Base-by-base conservation (phyloP, 2,888 invertebrate genomes). In the Spisula subtruncata region DNA sequence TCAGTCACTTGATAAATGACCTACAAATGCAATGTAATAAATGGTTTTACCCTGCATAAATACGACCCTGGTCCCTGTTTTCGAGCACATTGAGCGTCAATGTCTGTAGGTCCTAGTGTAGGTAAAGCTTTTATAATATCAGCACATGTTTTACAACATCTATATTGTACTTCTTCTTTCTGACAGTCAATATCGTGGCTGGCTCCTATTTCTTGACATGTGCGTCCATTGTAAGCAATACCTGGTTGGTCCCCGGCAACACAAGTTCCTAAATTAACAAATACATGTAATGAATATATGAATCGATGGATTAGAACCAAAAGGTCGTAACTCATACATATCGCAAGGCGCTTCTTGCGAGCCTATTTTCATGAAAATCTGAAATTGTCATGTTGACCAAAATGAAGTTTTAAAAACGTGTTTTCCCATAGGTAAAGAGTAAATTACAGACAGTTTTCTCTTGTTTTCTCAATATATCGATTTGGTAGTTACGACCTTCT, bases 161-260 rank as follows among this genome's bases (percentile, higher is more conserved):
- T 82, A 4, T 56, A 66, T 56, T 88, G 86, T 18, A 91, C 81
- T 48, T 85, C 75, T 41, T 80, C 66, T 6, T 16, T 16, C 1
- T 51, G 56, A 66, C 92, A 93, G 35, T 81, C 71, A 54, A 80
- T 79, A 6, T 88, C 83, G 71, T 90, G 41, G 10, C 51, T 48
- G 0, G 20, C n/a, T 25, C 87, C 81, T 18, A 91, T 75, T 25
- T 89, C 75, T 32, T 56, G 48, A 66, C 92, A 93, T 20, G 92
- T 93, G 75, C 85, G 54, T 0, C 90, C 90, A 83, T 89, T 83
- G 83, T 88, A 83, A 0, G 90, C 89, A 5, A 90, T n/a, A 0
- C 90, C 92, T 14, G 85, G 83, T 25, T 90, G 88, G 79, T 93
- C 90, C 4, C 91, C 92, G 12, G 71, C 88, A 18, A 88, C 83